These are phyloP conservation scores for Solenodon paradoxus DNA, from an alignment of 2,113 vertebrate species.

Conservation along the genomic window DNA sequence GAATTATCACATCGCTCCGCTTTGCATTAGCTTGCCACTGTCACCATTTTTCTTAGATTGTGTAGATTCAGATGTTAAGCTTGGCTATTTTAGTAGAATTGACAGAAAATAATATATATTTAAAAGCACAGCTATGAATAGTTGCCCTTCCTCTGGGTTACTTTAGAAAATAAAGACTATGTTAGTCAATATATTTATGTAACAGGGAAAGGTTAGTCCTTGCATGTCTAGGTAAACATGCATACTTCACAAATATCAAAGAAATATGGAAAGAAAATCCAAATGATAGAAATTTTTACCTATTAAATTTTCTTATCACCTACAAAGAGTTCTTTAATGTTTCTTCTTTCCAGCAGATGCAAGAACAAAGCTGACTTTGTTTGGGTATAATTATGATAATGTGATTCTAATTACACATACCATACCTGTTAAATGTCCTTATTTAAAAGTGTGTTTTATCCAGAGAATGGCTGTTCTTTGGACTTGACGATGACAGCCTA, in stretches of 20 bases:
- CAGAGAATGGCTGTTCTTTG: background rate
- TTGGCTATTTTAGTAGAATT: background rate
- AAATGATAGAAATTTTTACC: background rate
- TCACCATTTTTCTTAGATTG: background rate
- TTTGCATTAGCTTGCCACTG: background rate
- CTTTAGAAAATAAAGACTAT: constrained; percentile 12
- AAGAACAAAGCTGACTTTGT: background rate
- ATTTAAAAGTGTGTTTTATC: background rate
- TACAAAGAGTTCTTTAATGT: background rate
- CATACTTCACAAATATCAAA: background rate
- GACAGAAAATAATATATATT: background rate
- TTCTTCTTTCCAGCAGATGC: background rate
- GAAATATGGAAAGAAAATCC: constrained; percentile 11
- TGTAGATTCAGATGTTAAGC: background rate
- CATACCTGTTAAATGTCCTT: background rate
- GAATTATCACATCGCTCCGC: background rate
- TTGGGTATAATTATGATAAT: background rate
- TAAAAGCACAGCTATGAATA: background rate
- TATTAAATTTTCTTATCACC: background rate
- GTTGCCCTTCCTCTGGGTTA: background rate
- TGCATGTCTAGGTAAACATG: background rate
- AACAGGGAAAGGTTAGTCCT: background rate
- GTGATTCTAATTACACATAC: background rate
- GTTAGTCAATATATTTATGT: background rate
- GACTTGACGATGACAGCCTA: background rate